Evolutionary conservation across 2,888 invertebrate species (phyloP).

Genomic region (Cryptus viduatorius): DNA sequence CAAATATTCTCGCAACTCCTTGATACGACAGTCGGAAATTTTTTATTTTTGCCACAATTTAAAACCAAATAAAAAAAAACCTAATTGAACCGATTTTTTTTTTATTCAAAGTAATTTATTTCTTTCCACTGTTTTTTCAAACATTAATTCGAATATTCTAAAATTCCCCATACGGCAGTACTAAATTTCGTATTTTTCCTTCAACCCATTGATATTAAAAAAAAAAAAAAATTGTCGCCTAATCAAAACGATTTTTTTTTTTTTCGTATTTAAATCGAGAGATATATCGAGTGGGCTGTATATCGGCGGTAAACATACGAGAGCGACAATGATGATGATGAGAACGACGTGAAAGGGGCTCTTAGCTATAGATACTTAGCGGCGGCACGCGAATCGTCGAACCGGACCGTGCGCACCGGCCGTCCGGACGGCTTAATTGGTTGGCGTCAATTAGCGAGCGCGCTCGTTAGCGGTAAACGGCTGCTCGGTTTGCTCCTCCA

Average conservation of each 20-base stretch:
- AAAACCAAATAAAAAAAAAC: not conserved
- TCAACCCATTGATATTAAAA: too few relatives aligned
- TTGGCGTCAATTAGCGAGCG: constrained; percentile 77
- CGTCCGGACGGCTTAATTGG: constrained; percentile 72
- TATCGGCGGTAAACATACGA: constrained; percentile 1
- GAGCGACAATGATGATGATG: constrained; percentile 25
- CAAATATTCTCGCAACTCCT: not conserved
- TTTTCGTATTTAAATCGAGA: not conserved
- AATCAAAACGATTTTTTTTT: not conserved
- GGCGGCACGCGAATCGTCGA: constrained; percentile 69
- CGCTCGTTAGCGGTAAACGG: constrained; percentile 78
- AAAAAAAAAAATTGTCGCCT: not conserved
- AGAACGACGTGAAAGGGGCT: constrained; percentile 39
- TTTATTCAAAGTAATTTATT: too few relatives aligned
- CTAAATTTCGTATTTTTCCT: too few relatives aligned
- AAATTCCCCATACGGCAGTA: too few relatives aligned
- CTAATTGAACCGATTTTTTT: too few relatives aligned
- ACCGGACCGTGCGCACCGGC: constrained; percentile 60
- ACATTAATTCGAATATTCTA: too few relatives aligned
- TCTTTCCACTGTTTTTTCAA: too few relatives aligned
- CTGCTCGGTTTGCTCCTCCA: constrained; percentile 55
- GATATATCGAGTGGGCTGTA: not conserved
- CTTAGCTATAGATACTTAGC: not conserved
- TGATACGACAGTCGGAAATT: not conserved
- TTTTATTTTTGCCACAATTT: not conserved